phyloP scores from a whole-genome alignment of 2,888 invertebrate species.

The Venusia cambrica region DNA sequence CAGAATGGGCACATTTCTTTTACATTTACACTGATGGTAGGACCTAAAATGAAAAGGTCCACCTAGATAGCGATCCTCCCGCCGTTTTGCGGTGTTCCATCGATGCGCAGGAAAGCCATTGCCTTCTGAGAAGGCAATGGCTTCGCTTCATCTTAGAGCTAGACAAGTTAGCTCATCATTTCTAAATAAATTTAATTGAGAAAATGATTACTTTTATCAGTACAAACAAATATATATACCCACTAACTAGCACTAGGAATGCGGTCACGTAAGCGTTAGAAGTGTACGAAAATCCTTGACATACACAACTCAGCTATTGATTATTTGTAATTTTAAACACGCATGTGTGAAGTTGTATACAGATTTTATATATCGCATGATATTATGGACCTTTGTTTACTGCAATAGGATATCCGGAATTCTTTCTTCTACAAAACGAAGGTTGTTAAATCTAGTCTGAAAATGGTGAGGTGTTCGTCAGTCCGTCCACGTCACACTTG shows the following conservation, averaged over 20 bases:
- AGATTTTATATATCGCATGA: constrained; percentile 19
- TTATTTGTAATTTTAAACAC: constrained; percentile 25
- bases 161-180: no score
- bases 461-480: no score
- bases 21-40: no score
- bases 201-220: constrained; percentile 5
- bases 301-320: constrained; percentile 24
- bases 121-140: no score
- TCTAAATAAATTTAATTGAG: no score
- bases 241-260: constrained; percentile 3
- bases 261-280: constrained; percentile 24
- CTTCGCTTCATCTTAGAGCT: no score
- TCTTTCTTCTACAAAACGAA: constrained; percentile 4
- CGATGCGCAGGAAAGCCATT: no score
- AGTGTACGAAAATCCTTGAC: constrained; percentile 24
- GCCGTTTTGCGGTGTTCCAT: no score
- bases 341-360: constrained; percentile 22
- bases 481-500: no score
- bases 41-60: no score
- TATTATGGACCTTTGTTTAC: constrained; percentile 22
- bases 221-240: constrained; percentile 9
- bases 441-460: neutral
- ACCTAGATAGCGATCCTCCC: no score
- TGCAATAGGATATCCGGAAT: constrained; percentile 12
- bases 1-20: constrained; percentile 12